Conservation (phyloP, 2,113 vertebrate genomes). For the Misgurnus anguillicaudatus region DNA sequence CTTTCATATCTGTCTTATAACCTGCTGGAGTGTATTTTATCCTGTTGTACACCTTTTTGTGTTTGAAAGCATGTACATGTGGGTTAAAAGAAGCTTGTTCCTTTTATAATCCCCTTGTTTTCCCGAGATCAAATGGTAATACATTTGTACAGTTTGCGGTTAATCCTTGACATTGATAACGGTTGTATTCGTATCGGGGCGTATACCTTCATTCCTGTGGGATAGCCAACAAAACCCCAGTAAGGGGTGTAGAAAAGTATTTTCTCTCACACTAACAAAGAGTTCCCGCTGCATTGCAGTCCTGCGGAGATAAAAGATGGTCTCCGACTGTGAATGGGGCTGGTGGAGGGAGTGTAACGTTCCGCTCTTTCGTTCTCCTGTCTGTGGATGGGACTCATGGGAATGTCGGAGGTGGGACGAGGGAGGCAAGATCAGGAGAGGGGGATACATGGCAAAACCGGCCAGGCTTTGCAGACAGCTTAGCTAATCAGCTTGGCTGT, state of each 20-base stretch:
- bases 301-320: conserved; percentile 47
- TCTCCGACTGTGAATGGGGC: conserved; percentile 2
- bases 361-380: neutral
- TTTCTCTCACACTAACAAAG: conserved; percentile 15
- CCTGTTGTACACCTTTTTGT: neutral
- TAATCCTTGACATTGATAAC: conserved; percentile 9
- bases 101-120: conserved; percentile 40
- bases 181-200: conserved; percentile 13
- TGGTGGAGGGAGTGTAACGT: conserved; percentile 13
- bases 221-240: conserved; percentile 23
- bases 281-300: conserved; percentile 32
- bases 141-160: neutral
- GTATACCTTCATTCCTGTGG: conserved; percentile 16
- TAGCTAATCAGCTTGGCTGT: conserved; percentile 70
- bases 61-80: conserved; percentile 2
- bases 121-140: conserved; percentile 18
- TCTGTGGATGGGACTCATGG: neutral
- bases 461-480: conserved; percentile 10
- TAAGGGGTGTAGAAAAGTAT: neutral
- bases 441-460: conserved; percentile 1
- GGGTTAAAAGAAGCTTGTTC: conserved; percentile 21
- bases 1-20: neutral
- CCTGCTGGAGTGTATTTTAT: neutral
- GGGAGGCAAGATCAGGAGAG: neutral
- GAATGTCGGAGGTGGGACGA: neutral